Evolutionary conservation across 2,113 vertebrate species (phyloP), one percentile per base, ranked within the genome.

Genomic region (Grus americana): DNA sequence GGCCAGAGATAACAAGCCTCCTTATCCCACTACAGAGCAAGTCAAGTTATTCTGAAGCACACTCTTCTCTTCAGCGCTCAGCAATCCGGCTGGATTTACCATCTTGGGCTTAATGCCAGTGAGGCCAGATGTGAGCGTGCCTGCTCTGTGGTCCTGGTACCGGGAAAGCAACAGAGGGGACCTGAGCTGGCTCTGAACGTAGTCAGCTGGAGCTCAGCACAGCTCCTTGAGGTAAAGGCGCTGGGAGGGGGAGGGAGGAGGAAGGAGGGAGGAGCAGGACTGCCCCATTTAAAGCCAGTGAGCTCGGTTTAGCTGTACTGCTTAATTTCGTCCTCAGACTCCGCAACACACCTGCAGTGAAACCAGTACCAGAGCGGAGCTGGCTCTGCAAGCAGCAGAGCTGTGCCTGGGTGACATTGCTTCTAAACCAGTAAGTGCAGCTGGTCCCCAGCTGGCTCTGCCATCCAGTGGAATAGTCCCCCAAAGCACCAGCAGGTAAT

Each of bases 111-210:
- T 72, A 46, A 65, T 1, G 3, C 23, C 49, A 42, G n/a, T 3
- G 0, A 20, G 30, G 58, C 44, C 68, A 73, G 26, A 32, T 0
- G 0, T 22, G 40, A 73, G 36, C 5, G 26, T 21, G 30, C 17
- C 40, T 2, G 4, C 46, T 78, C 68, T 78, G 73, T 46, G 47
- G 29, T 26, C 58, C 49, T 47, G 26, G 40, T 57, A 44, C 10
- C 1, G 4, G 26, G 46, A 61, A 81, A 81, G 40, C 40, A 57
- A 54, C 14, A 13, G 21, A 52, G 15, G 32, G 24, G 24, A n/a
- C 54, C 36, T 22, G 24, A 89, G 36, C 27, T 23, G 36, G 34
- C 15, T 91, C 71, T 57, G 14, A 42, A 62, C 2, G 0, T 13
- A 40, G n/a, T 68, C 75, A 50, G 27, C 24, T 71, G 19, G 11